Evolutionary conservation across 37 sponge, comb jelly and placozoan genomes (phyloP), one percentile per base, ranked within the genome.

Genomic region (Halisarca cf. caerulea): DNA sequence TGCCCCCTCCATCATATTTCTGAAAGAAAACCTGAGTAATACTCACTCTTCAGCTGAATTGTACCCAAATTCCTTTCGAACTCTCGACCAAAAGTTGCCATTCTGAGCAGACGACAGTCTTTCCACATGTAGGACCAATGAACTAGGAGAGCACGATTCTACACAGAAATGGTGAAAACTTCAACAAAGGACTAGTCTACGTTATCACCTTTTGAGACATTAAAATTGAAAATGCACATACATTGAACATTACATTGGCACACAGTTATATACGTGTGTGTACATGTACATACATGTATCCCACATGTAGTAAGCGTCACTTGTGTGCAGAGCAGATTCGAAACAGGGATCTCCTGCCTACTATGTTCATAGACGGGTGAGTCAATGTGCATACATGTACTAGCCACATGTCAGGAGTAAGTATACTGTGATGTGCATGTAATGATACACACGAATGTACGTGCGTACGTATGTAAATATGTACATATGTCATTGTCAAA

Each of bases 41-140:
- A 74, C 77, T 74, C 45, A 74, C 77, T 74, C 77, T 0, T 74
- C 77, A 0, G 77, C 45, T 5, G 77, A 25, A n/a, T 15, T 74
- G 77, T 74, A 74, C 25, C 77, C 77, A 41, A 40, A 74, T 6
- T 74, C 45, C 7, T 40, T 40, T 2, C 41, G 21, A 2, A 74
- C 77, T 41, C 24, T 37, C 43, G 18, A 40, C 77, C 77, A 74
- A 25, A 74, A 74, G 21, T 37, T 74, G 17, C 42, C 1, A 44
- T 37, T 24, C 44, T 74, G 77, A 8, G 77, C 39, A 2, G 77
- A 4, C 18, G 45, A 1, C 25, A 74, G 36, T 44, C 9, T 9
- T 8, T 37, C 77, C 21, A 74, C 77, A 74, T 74, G 77, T 20
- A 3, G 7, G 43, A 74, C 45, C 77, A 74, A 40, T 7, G 45